These are phyloP conservation scores for Sarcophaga peregrina DNA, from an alignment of 1,140 invertebrate species.

Conservation along the genomic window DNA sequence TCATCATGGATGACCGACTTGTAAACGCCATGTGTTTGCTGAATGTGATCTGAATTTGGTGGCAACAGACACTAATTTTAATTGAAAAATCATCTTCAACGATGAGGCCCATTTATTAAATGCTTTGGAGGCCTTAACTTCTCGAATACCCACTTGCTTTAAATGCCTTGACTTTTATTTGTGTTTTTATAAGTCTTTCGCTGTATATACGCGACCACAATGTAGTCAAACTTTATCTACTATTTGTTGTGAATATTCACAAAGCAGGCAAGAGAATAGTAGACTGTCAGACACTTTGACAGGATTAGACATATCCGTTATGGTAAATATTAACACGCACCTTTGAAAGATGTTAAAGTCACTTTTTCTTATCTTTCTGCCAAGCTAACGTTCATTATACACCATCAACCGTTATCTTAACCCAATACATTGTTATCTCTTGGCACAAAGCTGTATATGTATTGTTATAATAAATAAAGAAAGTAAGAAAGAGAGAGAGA, in stretches of 20 bases:
- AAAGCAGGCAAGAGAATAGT: too few relatives aligned
- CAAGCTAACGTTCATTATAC: neutral
- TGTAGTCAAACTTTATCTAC: neutral
- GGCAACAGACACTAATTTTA: too few relatives aligned
- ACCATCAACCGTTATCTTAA: neutral
- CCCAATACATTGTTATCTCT: neutral
- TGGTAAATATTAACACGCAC: constrained; percentile 10
- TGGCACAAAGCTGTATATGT: neutral
- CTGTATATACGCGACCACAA: neutral
- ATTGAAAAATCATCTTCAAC: too few relatives aligned
- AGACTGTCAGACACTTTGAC: constrained; percentile 11
- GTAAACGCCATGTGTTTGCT: too few relatives aligned
- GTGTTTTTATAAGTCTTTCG: neutral
- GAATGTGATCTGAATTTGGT: too few relatives aligned
- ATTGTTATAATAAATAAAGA: neutral
- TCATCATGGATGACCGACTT: too few relatives aligned
- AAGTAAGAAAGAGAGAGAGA: too few relatives aligned
- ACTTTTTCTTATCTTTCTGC: neutral
- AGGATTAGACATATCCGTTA: constrained; percentile 24
- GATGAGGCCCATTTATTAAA: too few relatives aligned
- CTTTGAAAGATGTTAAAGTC: constrained; percentile 21
- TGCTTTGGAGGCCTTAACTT: neutral
- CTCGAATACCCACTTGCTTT: neutral
- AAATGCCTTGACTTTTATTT: neutral
- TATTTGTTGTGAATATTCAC: constrained; percentile 3